Base-by-base conservation (phyloP, 2,888 invertebrate genomes). In the Drosophila testacea region DNA sequence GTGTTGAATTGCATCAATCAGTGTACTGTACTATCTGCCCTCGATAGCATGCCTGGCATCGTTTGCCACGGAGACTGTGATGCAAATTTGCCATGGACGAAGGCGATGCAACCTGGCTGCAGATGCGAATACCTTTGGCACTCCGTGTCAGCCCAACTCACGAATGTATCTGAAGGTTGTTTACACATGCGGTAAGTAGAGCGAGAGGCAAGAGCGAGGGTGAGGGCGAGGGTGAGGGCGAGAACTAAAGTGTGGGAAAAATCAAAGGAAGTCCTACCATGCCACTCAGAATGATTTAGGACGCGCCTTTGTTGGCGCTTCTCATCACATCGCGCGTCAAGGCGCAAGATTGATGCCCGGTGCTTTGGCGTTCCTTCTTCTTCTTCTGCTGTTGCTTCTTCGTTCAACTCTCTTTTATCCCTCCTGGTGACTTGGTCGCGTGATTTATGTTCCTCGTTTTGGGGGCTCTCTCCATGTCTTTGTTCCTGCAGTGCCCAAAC, bases 41-140 rank as follows among this genome's bases (percentile, higher is more conserved):
- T 46, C 16, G 57, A 32, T 94, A 98, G 98, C 97, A 6, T 98
- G 98, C 92, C 94, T 97, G 91, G 96, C 96, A 83, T 96, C 96
- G 77, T 96, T 96, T 92, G 97, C 97, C 7, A 97, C 97, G 11
- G 97, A 98, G 93, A 97, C 96, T 16, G 96, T 98, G 67, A 97
- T 98, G 96, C 95, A 96, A 90, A 94, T 95, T 84, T 97, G 97
- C 92, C 97, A 97, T 90, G 97, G 97, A 51, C 96, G 97, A 91
- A 94, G 97, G 70, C 94, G 95, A 68, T 97, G 97, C 91, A 95
- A 96, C 74, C 93, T 97, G 69, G 95, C 96, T 32, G 97, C 97
- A n/a, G 96, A 97, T 92, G 94, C 95, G 87, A 95, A 95, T 80
- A 97, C 97, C 90, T 97, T 97, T 89, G 96, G 96, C 27, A 95